Base-by-base conservation (phyloP, 2,888 invertebrate species). In the Acrobasis repandana region DNA sequence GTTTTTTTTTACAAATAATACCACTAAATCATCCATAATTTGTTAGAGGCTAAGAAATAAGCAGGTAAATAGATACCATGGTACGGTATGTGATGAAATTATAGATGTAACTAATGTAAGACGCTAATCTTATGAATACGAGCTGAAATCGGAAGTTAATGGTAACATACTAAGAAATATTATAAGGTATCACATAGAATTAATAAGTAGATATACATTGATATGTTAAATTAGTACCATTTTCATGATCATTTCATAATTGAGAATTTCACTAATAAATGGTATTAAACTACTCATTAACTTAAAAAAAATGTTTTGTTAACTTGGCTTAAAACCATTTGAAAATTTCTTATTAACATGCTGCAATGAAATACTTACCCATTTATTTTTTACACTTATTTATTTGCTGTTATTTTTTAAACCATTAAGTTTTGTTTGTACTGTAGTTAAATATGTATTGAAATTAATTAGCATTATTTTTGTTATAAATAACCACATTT, bases 61-160 rank as follows among this genome's bases (percentile, higher is more conserved):
- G 66, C 63, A 64, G 65, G 63, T 67, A 66, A 28, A 28, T 28
- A 28, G 28, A 6, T 28, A 28, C 28, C 28, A 28, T 28, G 28
- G 28, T 28, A 20, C 4, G 62, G 52, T 61, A 63, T 66, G 65
- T 65, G 67, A 65, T 64, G 64, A 65, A 65, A 67, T 64, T 63
- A 43, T 65, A 64, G 58, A 63, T 51, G 34, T 67, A 65, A 58
- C 58, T 65, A 66, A 61, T 65, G 43, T 65, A 85, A 76, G 82
- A 82, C 80, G 80, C 84, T 90, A 88, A 86, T 91, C 91, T 91
- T 92, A 92, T 92, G 92, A 92, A 87, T 84, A 85, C 82, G 91
- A 91, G 91, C 91, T 92, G 79, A 83, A 83, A 80, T 74, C 70
- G 69, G 73, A 72, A 76, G 71, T 73, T 78, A 75, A 71, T 54